Conservation (phyloP, 1,140 invertebrate genomes). For the Dolichoris vasculosae region DNA sequence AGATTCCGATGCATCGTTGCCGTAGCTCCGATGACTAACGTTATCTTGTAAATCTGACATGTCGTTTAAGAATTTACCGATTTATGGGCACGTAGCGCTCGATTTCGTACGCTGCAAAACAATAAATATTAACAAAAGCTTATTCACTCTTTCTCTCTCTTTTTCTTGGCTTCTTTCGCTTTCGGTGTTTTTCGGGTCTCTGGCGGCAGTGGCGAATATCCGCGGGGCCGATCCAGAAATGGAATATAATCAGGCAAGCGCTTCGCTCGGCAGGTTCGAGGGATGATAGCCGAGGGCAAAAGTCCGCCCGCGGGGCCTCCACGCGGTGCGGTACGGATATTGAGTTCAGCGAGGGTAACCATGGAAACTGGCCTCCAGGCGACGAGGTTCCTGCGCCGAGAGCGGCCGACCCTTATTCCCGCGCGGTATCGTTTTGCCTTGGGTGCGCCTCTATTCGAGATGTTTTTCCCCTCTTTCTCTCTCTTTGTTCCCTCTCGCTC, state of each 20-base stretch:
- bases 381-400: slow-evolving; percentile 61
- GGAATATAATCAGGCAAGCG: slow-evolving; percentile 72
- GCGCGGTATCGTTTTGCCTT: slow-evolving; percentile 64
- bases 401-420: slow-evolving; percentile 64
- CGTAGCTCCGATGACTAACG: background rate
- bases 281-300: slow-evolving; percentile 71
- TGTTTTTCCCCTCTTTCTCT: background rate
- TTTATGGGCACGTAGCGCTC: background rate
- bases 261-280: slow-evolving; percentile 67
- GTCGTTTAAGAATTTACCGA: background rate
- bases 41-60: background rate
- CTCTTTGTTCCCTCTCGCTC: background rate
- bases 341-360: slow-evolving; percentile 76
- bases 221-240: slow-evolving; percentile 69
- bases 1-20: background rate
- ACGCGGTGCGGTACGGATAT: slow-evolving; percentile 70
- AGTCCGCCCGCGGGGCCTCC: slow-evolving; percentile 49
- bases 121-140: slow-evolving; percentile 48
- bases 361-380: slow-evolving; percentile 72
- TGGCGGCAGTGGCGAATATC: slow-evolving; percentile 54
- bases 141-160: slow-evolving; percentile 41
- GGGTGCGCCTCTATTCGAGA: slow-evolving; percentile 24
- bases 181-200: slow-evolving; percentile 47
- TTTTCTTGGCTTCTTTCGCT: slow-evolving; percentile 56
- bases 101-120: slow-evolving; percentile 20